Base-by-base conservation (phyloP, 2,797 vertebrate species). In the Propithecus perrieri region DNA sequence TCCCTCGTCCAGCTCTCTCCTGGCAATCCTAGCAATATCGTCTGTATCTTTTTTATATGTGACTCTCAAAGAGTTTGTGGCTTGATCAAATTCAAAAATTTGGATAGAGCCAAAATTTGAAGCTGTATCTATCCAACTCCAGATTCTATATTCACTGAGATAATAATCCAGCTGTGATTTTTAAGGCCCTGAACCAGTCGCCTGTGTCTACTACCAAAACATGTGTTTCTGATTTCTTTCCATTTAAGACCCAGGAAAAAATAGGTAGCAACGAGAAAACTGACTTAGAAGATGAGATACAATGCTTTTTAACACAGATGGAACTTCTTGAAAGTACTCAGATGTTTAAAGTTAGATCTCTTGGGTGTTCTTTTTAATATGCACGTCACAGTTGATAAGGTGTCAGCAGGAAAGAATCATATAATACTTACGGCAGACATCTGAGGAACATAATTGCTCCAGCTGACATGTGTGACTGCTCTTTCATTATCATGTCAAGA, bases 401-500 rank as follows among this genome's bases (percentile, higher is more conserved):
- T 98, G 98, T 99, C 98, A 98, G 98, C 98, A 97, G 98, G 97
- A 98, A 98, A 97, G 87, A 98, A 97, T 98, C 97, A 97, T 97
- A 98, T 95, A 98, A 98, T 98, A 98, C 98, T 98, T 97, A 95
- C 33, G 48, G 98, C 97, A 98, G 98, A 98, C 98, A 98, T 98
- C 97, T 98, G 98, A 98, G 98, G 98, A 98, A 95, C 97, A 98
- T 99, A 99, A 99, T 99, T 99, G 98, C 98, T 97, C 98, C 97
- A 97, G 97, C 97, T 99, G 98, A 99, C 98, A 98, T 98, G 97
- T 98, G 98, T 98, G 98, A 98, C 98, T 98, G 98, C 98, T 98
- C 98, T 98, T 98, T 98, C 98, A 99, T 99, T 99, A 99, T 96
- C 97, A 67, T 98, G 98, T 99, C 98, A 99, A 99, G 98, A 98